Evolutionary conservation across 2,888 invertebrate genomes (phyloP), one percentile per base, ranked within the genome.

Genomic region (Caenorhabditis parvicauda): DNA sequence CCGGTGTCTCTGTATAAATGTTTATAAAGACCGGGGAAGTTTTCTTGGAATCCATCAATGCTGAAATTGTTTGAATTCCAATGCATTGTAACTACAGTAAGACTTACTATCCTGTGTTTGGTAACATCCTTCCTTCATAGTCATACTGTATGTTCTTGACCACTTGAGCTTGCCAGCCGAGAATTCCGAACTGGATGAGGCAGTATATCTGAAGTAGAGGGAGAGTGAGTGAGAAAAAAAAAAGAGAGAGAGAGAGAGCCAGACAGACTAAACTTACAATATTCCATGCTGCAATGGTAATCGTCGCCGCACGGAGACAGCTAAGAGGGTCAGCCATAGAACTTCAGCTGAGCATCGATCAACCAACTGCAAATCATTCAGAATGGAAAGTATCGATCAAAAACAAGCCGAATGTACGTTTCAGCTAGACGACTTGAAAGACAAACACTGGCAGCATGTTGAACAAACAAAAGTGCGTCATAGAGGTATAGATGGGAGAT

Each of bases 1-100:
- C 79, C 7, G 79, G 79, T 1, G 79, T 76, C 44, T 79, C 79
- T 12, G 75, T 71, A 59, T 79, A 79, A 7, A 77, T 64, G 17
- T n/a, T 67, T 65, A 57, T 79, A 79, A 1, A 79, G 56, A 1
- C 79, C 79, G 6, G 79, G 79, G 42, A 76, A 79, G n/a, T 77
- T 61, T 2, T 79, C 79, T 44, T 75, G 74, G 54, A 73, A 77
- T 14, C 71, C 75, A 44, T 79, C 76, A 37, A 73, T 70, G 17
- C 77, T 77, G 54, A 57, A 74, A 50, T 35, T 12, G 0, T n/a
- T 39, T 27, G 28, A 3, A 25, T n/a, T 24, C 22, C n/a, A n/a
- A n/a, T 32, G 17, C 1, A 12, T 25, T 21, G 38, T 9, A 17
- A 42, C 21, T 38, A 12, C 22, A 46, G 24, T 44, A 24, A 44